Conservation (phyloP, 30 jellyfish, hydroid and myxozoan genomes). For the Cassiopea xamachana region DNA sequence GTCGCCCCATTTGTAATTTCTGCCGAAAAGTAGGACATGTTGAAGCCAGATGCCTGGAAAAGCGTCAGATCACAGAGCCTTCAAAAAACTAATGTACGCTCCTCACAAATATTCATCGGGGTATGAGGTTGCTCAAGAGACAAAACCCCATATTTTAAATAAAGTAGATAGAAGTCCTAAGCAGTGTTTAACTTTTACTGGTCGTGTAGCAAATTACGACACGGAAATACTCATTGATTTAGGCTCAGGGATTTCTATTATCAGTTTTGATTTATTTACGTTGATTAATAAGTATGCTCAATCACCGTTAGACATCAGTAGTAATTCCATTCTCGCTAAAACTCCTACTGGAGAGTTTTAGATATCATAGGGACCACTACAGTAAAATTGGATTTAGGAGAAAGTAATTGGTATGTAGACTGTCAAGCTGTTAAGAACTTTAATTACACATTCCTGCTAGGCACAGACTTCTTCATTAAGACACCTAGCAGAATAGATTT, state of each 20-base stretch:
- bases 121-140: slow-evolving; percentile 27
- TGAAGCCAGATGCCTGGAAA: background rate
- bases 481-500: slow-evolving; percentile 13
- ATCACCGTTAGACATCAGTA: slow-evolving; percentile 13
- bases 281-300: slow-evolving; percentile 32
- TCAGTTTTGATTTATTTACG: slow-evolving; percentile 34
- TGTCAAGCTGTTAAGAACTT: slow-evolving; percentile 40
- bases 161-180: background rate
- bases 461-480: slow-evolving; percentile 36
- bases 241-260: slow-evolving; percentile 37
- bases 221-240: slow-evolving; percentile 45
- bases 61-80: background rate
- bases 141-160: slow-evolving; percentile 1
- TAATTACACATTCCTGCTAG: slow-evolving; percentile 19
- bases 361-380: slow-evolving; percentile 55
- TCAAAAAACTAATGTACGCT: slow-evolving; percentile 12
- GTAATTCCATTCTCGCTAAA: slow-evolving; percentile 8
- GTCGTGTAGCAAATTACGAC: slow-evolving; percentile 33
- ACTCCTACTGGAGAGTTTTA: slow-evolving; percentile 45
- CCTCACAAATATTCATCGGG: slow-evolving; percentile 13
- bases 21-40: slow-evolving; percentile 20
- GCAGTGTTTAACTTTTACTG: slow-evolving; percentile 53
- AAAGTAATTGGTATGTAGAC: slow-evolving; percentile 38
- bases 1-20: slow-evolving; percentile 16
- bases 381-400: slow-evolving; percentile 26